phyloP scores from a whole-genome alignment of 2,113 vertebrate species.

The Odocoileus hemionus region DNA sequence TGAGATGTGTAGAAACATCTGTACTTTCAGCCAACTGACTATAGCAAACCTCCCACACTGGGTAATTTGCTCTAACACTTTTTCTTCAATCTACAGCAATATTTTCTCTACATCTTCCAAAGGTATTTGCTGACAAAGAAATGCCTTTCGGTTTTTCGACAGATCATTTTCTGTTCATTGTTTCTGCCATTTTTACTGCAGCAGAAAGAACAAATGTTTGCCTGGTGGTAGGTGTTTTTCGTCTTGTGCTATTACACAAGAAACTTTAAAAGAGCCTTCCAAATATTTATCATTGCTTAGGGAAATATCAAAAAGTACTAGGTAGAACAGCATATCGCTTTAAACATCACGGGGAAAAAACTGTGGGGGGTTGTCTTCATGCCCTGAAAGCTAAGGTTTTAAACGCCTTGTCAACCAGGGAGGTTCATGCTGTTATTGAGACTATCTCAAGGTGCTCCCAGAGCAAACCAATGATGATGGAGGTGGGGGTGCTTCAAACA shows the following conservation, averaged over 20 bases:
- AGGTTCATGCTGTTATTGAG: background rate
- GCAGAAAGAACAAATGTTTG: constrained; percentile 42
- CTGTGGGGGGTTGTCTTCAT: background rate
- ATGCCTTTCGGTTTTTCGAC: constrained; percentile 50
- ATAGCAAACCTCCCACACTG: constrained; percentile 44
- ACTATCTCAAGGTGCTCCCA: rapidly evolving
- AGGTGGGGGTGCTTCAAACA: background rate
- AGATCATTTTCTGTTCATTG: constrained; percentile 66
- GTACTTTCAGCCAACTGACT: background rate
- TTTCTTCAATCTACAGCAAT: background rate
- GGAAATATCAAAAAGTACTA: constrained; percentile 29
- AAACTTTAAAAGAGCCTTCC: constrained; percentile 53
- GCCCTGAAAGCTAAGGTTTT: background rate
- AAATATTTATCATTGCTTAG: constrained; percentile 66
- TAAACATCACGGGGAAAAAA: background rate
- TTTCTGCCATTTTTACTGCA: constrained; percentile 60
- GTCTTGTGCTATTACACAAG: constrained; percentile 31
- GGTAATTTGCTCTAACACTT: constrained; percentile 25
- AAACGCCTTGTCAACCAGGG: background rate
- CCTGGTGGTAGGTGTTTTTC: constrained; percentile 23
- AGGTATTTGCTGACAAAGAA: constrained; percentile 61
- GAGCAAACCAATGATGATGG: no score
- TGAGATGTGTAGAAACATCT: background rate
- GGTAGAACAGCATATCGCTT: background rate
- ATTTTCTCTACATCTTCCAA: constrained; percentile 21